Evolutionary conservation across 2,888 invertebrate genomes (phyloP).

Genomic region (Drosophila crucigera): DNA sequence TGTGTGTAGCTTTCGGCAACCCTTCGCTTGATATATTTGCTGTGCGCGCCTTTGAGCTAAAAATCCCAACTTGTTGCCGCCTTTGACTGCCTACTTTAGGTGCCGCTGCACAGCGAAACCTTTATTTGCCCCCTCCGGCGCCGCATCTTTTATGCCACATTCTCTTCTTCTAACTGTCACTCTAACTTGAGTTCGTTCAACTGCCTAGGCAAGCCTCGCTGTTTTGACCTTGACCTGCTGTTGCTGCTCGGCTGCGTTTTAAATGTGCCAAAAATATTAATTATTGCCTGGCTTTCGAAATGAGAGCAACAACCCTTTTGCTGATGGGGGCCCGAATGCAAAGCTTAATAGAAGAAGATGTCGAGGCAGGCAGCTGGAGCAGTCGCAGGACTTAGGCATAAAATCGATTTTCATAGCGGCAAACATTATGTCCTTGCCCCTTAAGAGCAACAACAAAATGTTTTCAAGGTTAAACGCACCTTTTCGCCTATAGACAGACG

Average conservation of each 20-base stretch:
- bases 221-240: constrained; percentile 63
- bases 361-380: neutral
- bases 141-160: neutral
- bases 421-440: constrained; percentile 21
- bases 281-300: constrained; percentile 47
- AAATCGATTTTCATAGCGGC: constrained; percentile 63
- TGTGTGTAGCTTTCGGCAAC: constrained; percentile 64
- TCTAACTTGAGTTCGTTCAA: constrained; percentile 40
- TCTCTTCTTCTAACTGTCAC: neutral
- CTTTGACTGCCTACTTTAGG: constrained; percentile 19
- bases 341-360: neutral
- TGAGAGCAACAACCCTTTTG: constrained; percentile 60
- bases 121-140: neutral
- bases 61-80: constrained; percentile 45
- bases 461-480: constrained; percentile 65
- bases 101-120: constrained; percentile 25
- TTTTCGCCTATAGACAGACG: constrained; percentile 20
- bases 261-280: constrained; percentile 68
- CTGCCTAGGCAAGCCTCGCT: constrained; percentile 42
- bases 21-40: constrained; percentile 67
- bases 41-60: constrained; percentile 25
- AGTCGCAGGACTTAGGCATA: constrained; percentile 11
- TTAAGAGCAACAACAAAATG: neutral
- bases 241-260: neutral
- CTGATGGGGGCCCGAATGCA: constrained; percentile 9